A percentile compares a stretch with the other conserved stretches of the same genome.
Conservation (phyloP, 2,888 invertebrate species). For the Metopia argyrocephala region DNA sequence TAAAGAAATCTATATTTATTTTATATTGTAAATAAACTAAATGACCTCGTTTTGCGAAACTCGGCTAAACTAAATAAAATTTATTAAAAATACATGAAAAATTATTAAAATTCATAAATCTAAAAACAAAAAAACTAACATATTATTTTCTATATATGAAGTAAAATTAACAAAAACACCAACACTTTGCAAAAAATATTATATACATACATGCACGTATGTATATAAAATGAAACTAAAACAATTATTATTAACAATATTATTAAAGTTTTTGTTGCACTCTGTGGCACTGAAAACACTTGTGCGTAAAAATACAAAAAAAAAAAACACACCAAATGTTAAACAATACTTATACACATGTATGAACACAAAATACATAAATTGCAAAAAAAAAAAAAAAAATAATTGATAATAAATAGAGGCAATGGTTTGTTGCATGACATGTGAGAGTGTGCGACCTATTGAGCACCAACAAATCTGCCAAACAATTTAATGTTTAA, state of each 20-base stretch:
- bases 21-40: too few relatives aligned
- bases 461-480: constrained; percentile 27
- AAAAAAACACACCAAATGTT: constrained; percentile 43
- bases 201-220: too few relatives aligned
- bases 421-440: not conserved
- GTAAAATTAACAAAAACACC: constrained; percentile 57
- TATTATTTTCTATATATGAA: constrained; percentile 19
- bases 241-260: not conserved
- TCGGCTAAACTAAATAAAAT: too few relatives aligned
- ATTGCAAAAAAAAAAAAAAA: constrained; percentile 15
- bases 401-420: not conserved
- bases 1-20: too few relatives aligned
- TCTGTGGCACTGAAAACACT: constrained; percentile 16
- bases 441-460: constrained; percentile 1
- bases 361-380: constrained; percentile 36
- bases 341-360: constrained; percentile 49
- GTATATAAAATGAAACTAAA: not conserved
- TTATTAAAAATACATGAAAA: too few relatives aligned
- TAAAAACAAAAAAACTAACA: not conserved
- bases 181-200: constrained; percentile 21
- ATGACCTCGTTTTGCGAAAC: too few relatives aligned
- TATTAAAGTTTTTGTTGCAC: not conserved
- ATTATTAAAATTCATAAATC: constrained; percentile 35
- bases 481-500: constrained; percentile 20
- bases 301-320: constrained; percentile 42